Conservation (phyloP, 2,888 invertebrate genomes). For the Alloplasta piceator region DNA sequence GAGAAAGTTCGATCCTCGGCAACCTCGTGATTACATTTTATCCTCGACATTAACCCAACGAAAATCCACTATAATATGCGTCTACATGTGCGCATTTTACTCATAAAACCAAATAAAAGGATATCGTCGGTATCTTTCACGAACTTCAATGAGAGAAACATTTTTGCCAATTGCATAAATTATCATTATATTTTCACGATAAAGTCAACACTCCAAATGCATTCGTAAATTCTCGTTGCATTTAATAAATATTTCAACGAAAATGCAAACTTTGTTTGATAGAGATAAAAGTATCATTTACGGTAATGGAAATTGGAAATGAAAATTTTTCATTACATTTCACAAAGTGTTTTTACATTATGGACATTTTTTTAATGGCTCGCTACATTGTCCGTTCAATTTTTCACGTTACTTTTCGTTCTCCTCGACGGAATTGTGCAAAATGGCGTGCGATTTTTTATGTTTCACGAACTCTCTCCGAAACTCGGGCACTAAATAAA, state of each 20-base stretch:
- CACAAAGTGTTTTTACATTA: neutral
- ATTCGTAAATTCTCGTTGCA: neutral
- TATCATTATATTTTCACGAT: constrained; percentile 32
- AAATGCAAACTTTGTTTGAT: constrained; percentile 44
- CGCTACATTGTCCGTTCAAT: constrained; percentile 9
- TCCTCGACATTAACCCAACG: constrained; percentile 1
- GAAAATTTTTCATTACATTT: constrained; percentile 12
- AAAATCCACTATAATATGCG: neutral
- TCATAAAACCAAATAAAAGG: neutral
- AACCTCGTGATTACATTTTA: constrained; percentile 34
- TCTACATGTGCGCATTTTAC: neutral
- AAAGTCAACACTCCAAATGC: neutral
- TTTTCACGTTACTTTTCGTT: neutral
- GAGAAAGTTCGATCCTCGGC: constrained; percentile 50
- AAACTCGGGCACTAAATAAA: constrained; percentile 63
- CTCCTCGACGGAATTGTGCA: constrained; percentile 12
- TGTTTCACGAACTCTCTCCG: constrained; percentile 54
- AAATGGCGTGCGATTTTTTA: constrained; percentile 37
- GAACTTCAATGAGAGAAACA: constrained; percentile 26
- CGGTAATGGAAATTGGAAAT: constrained; percentile 35
- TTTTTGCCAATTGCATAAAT: constrained; percentile 17
- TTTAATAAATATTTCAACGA: constrained; percentile 43
- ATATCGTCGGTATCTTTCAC: neutral
- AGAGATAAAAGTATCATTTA: constrained; percentile 46
- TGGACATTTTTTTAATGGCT: constrained; percentile 1